Evolutionary conservation across 2,888 invertebrate species (phyloP), one percentile per base, ranked within the genome.

Genomic region (Tortrix viridana): DNA sequence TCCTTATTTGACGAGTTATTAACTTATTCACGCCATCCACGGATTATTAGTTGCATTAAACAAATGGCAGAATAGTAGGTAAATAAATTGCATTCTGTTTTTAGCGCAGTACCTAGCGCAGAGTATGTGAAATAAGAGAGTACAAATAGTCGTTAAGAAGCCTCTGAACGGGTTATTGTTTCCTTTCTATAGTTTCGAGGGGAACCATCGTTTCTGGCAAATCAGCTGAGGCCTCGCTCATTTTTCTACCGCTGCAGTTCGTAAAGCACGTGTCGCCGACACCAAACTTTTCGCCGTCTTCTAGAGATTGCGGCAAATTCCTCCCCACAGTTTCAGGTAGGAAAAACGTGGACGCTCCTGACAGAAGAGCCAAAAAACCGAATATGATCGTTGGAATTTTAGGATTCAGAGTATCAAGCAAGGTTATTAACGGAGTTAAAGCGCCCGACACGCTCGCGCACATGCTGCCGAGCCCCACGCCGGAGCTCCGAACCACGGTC

Each of bases 251-350:
- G 66, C 79, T 93, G 75, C 95, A 95, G 55, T 94, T 94, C 0
- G 94, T 94, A 74, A 96, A 97, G 82, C 95, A 96, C 4, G 95
- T 97, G 77, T 97, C 97, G 12, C 96, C 96, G 50, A 94, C 90
- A 7, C 97, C 97, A 80, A 97, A 97, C 69, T 93, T 94, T 81
- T 97, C 97, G 0, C 97, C 97, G 72, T 97, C 97, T 74, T 95
- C 95, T 38, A 97, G 91, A 0, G 96, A 95, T 76, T 97, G 96
- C 0, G 97, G 97, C 94, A 97, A 95, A 49, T 95, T 94, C 73
- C 96, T 94, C 62, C 96, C 95, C 68, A 96, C 87, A 0, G 97
- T 97, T 90, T 97, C 96, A 3, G 97, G 97, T 67, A 96, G 86
- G 72, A 96, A 94, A 72, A 95, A 93, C 0, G 95, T 94, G 68